A percentile compares a stretch with the other conserved stretches of the same genome.
These are phyloP conservation scores for Lomographa bimaculata DNA, from an alignment of 2,888 invertebrate species.

Conservation along the genomic window DNA sequence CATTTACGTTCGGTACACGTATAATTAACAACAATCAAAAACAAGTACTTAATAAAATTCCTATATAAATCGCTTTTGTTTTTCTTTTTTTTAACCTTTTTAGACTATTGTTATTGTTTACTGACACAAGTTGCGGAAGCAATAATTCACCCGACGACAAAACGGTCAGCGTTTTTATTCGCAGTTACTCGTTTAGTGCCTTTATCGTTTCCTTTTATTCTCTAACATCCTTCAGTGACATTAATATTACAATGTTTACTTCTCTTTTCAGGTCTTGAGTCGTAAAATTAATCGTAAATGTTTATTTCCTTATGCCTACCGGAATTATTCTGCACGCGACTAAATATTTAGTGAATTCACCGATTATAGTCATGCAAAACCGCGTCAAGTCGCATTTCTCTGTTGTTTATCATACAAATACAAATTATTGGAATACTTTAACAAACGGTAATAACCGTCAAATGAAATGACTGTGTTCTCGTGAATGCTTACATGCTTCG, in stretches of 20 bases:
- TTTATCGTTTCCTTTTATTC: slow-evolving; percentile 25
- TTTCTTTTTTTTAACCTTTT: background rate
- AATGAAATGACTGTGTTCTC: slow-evolving; percentile 20
- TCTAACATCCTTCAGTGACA: slow-evolving; percentile 31
- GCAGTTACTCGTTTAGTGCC: slow-evolving; percentile 28
- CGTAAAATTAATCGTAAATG: slow-evolving; percentile 54
- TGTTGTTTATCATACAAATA: slow-evolving; percentile 44
- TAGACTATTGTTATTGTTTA: slow-evolving; percentile 3
- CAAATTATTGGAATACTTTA: slow-evolving; percentile 28
- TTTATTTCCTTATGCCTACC: slow-evolving; percentile 50
- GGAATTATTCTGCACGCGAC: slow-evolving; percentile 63
- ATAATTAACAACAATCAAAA: no score
- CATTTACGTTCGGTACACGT: no score
- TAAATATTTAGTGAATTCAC: slow-evolving; percentile 58
- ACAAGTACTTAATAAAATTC: no score
- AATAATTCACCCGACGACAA: slow-evolving; percentile 25
- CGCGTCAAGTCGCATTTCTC: slow-evolving; percentile 48
- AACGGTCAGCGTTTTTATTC: slow-evolving; percentile 27
- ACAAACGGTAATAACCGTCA: slow-evolving; percentile 21
- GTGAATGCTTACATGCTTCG: slow-evolving; percentile 15
- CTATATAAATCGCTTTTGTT: no score
- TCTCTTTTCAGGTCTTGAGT: slow-evolving; percentile 36
- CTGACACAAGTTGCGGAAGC: slow-evolving; percentile 16
- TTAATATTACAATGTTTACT: slow-evolving; percentile 36
- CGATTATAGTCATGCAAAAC: slow-evolving; percentile 62